phyloP scores from a whole-genome alignment of 2,797 vertebrate species.

The Anableps anableps region DNA sequence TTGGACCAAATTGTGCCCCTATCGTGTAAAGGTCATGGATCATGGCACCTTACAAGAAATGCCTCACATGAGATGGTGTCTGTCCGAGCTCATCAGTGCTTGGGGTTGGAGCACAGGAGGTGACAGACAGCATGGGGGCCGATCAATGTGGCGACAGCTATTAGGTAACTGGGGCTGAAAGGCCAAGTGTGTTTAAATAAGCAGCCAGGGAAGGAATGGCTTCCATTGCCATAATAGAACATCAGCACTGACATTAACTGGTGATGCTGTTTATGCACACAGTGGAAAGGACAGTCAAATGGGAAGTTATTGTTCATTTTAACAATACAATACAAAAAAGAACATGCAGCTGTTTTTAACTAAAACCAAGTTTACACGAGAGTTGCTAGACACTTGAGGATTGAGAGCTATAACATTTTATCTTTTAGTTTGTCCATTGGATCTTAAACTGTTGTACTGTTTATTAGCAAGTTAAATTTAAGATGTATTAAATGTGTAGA shows the following conservation, averaged over 20 bases:
- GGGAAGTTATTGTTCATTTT: background rate
- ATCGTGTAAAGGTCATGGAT: conserved; percentile 77
- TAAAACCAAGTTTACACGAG: background rate
- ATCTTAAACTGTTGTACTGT: background rate
- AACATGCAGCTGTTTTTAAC: background rate
- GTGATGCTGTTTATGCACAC: conserved; percentile 27
- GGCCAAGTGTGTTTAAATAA: conserved; percentile 76
- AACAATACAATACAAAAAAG: background rate
- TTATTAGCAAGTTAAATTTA: background rate
- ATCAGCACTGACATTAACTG: conserved; percentile 40
- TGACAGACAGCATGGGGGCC: conserved; percentile 81
- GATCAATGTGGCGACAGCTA: conserved; percentile 84
- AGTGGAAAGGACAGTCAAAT: conserved; percentile 11
- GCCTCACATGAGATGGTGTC: conserved; percentile 64
- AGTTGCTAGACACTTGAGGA: background rate
- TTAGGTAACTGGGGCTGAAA: conserved; percentile 84
- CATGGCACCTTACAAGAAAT: conserved; percentile 48
- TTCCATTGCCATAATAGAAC: conserved; percentile 54
- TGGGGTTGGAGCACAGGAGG: conserved; percentile 61
- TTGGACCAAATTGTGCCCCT: conserved; percentile 71
- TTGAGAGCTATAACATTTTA: background rate
- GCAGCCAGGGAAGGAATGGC: conserved; percentile 45
- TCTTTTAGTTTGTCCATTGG: background rate
- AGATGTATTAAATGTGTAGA: background rate
- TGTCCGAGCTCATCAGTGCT: conserved; percentile 75